A percentile compares a stretch with the other conserved stretches of the same genome.
These are phyloP conservation scores for Hipparchia sbordonii DNA, from an alignment of 2,888 invertebrate species.

Conservation along the genomic window DNA sequence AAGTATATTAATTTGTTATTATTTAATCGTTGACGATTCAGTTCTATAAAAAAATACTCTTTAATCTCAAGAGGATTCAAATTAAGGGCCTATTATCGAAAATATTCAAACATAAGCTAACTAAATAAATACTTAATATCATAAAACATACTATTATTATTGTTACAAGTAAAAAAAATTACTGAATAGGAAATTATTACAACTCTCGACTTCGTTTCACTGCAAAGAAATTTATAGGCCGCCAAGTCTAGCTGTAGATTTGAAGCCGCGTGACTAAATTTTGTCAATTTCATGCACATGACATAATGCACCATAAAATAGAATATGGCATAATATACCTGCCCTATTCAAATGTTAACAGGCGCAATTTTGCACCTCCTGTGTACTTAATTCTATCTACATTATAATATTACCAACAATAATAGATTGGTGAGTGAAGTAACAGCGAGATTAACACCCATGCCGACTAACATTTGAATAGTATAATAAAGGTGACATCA, in stretches of 20 bases:
- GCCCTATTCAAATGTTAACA: too few relatives aligned
- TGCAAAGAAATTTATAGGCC: slow-evolving; percentile 45
- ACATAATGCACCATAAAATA: too few relatives aligned
- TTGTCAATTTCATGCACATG: not conserved
- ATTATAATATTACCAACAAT: too few relatives aligned
- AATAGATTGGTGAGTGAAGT: too few relatives aligned
- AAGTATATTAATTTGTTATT: not conserved
- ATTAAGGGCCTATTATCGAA: slow-evolving; percentile 17
- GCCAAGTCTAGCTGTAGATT: slow-evolving; percentile 27
- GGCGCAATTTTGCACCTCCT: too few relatives aligned
- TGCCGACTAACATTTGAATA: too few relatives aligned
- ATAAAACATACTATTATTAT: slow-evolving; percentile 59
- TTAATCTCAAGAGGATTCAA: slow-evolving; percentile 41
- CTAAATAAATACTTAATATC: slow-evolving; percentile 80
- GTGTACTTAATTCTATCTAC: too few relatives aligned
- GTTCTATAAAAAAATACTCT: slow-evolving; percentile 42
- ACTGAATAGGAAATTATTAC: slow-evolving; percentile 47
- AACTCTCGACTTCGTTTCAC: slow-evolving; percentile 37
- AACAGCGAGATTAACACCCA: too few relatives aligned
- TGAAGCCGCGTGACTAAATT: not conserved
- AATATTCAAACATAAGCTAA: slow-evolving; percentile 53
- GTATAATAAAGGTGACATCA: too few relatives aligned
- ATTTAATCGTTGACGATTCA: slow-evolving; percentile 7
- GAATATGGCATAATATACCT: too few relatives aligned
- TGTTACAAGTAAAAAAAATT: slow-evolving; percentile 54